Evolutionary conservation across 64 coral and sea anemone species (phyloP).

Genomic region (Astreopora myriophthalma): DNA sequence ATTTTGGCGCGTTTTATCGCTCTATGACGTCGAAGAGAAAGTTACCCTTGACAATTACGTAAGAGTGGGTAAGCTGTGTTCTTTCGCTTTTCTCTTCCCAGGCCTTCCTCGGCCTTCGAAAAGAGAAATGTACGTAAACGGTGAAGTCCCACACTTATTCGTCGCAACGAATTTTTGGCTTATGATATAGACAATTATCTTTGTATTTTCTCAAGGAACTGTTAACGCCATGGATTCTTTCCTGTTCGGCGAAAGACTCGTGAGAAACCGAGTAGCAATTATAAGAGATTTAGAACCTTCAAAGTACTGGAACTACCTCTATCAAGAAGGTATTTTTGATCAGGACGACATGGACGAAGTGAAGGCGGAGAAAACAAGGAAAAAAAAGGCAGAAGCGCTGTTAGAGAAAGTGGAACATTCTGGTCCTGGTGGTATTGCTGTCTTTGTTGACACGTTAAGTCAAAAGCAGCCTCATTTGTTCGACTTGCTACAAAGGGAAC

Average conservation of each 20-base stretch:
- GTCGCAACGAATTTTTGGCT: too few relatives aligned
- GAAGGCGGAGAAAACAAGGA: conserved; percentile 61
- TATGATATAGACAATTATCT: too few relatives aligned
- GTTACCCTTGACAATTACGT: too few relatives aligned
- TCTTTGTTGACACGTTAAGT: conserved; percentile 34
- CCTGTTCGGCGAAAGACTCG: conserved; percentile 29
- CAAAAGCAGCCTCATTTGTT: conserved; percentile 66
- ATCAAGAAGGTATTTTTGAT: conserved; percentile 84
- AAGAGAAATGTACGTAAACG: too few relatives aligned
- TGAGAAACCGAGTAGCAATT: conserved; percentile 49
- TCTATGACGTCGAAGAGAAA: too few relatives aligned
- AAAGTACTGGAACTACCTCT: conserved; percentile 63
- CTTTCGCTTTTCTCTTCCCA: too few relatives aligned
- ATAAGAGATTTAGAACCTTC: conserved; percentile 75
- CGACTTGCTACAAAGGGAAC: conserved; percentile 32
- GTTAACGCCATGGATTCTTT: conserved; percentile 1
- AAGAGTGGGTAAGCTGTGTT: too few relatives aligned
- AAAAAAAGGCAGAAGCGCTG: conserved; percentile 54
- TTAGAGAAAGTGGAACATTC: conserved; percentile 16
- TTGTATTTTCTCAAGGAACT: background rate
- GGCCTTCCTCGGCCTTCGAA: too few relatives aligned
- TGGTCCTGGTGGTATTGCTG: background rate
- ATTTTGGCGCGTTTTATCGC: too few relatives aligned
- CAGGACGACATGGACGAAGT: conserved; percentile 87
- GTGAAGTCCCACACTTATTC: too few relatives aligned